These are phyloP conservation scores for Caranx ignobilis DNA, from an alignment of 2,113 vertebrate genomes.

Conservation along the genomic window DNA sequence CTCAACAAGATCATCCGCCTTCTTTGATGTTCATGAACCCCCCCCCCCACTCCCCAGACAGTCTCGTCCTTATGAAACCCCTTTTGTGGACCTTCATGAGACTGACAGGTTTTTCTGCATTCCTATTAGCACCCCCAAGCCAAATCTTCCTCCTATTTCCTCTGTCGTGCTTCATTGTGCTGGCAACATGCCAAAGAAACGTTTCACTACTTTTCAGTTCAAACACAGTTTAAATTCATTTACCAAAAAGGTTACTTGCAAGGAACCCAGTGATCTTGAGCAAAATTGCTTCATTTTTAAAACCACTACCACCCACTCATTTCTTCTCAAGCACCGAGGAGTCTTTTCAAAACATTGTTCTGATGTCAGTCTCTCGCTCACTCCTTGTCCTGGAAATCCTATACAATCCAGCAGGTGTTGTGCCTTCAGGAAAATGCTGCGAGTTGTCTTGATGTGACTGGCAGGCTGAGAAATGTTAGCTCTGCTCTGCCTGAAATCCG, in stretches of 20 bases:
- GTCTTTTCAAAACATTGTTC: conserved; percentile 10
- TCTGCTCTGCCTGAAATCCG: neutral
- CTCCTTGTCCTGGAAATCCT: neutral
- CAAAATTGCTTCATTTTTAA: conserved; percentile 10
- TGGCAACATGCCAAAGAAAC: conserved; percentile 26
- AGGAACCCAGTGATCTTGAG: conserved; percentile 5
- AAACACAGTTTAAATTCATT: conserved; percentile 25
- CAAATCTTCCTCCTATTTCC: conserved; percentile 26
- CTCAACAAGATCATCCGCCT: conserved; percentile 26
- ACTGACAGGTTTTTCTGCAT: conserved; percentile 35
- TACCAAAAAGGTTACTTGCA: neutral
- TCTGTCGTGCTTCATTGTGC: conserved; percentile 24
- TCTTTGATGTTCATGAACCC: conserved; percentile 38
- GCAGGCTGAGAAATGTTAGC: conserved; percentile 3
- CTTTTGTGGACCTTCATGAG: conserved; percentile 1
- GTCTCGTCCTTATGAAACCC: conserved; percentile 27
- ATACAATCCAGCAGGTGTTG: neutral
- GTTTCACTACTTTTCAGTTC: conserved; percentile 23
- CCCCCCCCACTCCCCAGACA: neutral
- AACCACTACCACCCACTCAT: conserved; percentile 1
- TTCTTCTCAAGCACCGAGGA: neutral
- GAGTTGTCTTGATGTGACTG: conserved; percentile 6
- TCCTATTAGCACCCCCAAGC: conserved; percentile 21
- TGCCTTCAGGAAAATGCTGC: neutral
- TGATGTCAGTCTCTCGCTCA: conserved; percentile 8